Base-by-base conservation (phyloP, 2,888 invertebrate species). In the Euphydryas editha region DNA sequence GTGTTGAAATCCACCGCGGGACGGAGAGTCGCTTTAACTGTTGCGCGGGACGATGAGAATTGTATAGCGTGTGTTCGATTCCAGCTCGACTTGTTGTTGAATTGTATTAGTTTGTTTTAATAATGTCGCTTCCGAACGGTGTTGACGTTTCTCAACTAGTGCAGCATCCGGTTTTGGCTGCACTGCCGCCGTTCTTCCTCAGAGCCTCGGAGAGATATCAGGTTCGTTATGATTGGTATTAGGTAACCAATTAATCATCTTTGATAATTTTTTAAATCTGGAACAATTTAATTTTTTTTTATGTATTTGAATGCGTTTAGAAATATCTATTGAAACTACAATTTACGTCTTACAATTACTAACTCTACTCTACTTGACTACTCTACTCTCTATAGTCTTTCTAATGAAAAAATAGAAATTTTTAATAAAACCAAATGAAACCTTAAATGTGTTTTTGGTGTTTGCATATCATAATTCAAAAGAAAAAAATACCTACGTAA, bases 171-270 rank as follows among this genome's bases (percentile, higher is more conserved):
- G 97, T 97, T 69, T 84, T 97, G 83, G 96, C 96, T 42, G 96
- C 96, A 0, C 85, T 96, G 78, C 97, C 97, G 57, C 97, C 97
- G n/a, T 97, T 97, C 88, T 97, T 98, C 87, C 90, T 97, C 68
- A 94, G 97, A 76, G 97, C 97, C 67, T 96, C 96, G 21, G 98
- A 99, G 85, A 94, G 98, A 80, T 99, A 98, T 89, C 98, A 98
- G 92, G 93, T 39, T 44, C 47, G 21, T 15, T 24, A 11, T 36
- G 54, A 36, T 11, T 36, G 20, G 13, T 30, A 36, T 54, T 36
- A 17, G 21, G 49, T 51, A 36, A 54, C 10, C 17, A 13, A 18
- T 10, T 18, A 20, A 20, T 21, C 13, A 5, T 4, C 21, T 51
- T 24, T 7, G 21, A 15, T 11, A 11, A 11, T 15, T 39, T 39